A percentile compares a stretch with the other conserved stretches of the same genome.
Evolutionary conservation across 1,140 invertebrate species (phyloP).

Genomic region (Propsilocerus akamusi): DNA sequence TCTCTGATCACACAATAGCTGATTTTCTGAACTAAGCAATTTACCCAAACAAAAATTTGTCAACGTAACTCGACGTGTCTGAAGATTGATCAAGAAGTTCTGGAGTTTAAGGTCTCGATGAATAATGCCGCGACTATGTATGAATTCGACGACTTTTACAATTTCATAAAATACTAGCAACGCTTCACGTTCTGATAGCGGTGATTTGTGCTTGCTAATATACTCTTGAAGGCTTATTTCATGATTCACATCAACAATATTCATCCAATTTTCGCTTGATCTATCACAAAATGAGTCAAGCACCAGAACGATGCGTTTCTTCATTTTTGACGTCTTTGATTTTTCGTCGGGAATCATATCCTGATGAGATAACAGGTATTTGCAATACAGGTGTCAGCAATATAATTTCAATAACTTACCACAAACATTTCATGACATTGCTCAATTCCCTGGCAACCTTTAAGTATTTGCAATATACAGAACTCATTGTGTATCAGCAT

Average conservation of each 20-base stretch:
- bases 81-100: constrained; percentile 58
- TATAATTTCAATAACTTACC: constrained; percentile 26
- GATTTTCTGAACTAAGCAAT: constrained; percentile 53
- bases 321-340: constrained; percentile 37
- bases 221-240: not conserved
- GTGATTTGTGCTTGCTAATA: constrained; percentile 27
- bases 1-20: constrained; percentile 57
- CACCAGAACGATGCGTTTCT: constrained; percentile 49
- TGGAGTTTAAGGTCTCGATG: constrained; percentile 67
- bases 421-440: constrained; percentile 68
- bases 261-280: constrained; percentile 33
- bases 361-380: constrained; percentile 55
- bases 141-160: constrained; percentile 49
- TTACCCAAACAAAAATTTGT: constrained; percentile 74
- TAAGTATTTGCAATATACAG: constrained; percentile 49
- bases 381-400: too few species aligned
- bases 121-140: constrained; percentile 68
- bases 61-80: constrained; percentile 46
- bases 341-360: constrained; percentile 28
- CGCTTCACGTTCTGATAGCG: constrained; percentile 56
- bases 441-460: constrained; percentile 52
- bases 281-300: constrained; percentile 46
- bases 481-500: constrained; percentile 69
- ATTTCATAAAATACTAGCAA: constrained; percentile 61
- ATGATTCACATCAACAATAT: not conserved